Evolutionary conservation across 2,797 vertebrate genomes (phyloP).

Genomic region (Uromys caudimaculatus): DNA sequence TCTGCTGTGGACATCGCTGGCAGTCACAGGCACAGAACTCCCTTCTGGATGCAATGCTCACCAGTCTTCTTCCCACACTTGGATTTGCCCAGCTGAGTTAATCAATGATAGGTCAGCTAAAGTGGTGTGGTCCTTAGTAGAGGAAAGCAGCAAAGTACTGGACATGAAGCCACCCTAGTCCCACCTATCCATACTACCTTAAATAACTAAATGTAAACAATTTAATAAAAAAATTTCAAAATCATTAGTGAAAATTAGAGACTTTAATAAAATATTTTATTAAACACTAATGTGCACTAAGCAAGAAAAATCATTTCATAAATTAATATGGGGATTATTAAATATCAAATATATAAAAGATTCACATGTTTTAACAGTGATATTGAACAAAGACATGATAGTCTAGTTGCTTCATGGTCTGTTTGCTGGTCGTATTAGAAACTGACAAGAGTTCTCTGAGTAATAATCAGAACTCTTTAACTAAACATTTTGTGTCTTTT

Average conservation of each 20-base stretch:
- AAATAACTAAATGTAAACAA: not conserved
- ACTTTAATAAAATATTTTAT: not conserved
- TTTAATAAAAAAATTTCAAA: not conserved
- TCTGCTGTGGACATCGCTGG: not conserved
- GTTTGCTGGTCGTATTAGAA: not conserved
- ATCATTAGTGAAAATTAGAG: not conserved
- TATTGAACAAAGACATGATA: not conserved
- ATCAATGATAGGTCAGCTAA: not conserved
- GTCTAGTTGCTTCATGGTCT: not conserved
- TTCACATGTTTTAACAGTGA: not conserved
- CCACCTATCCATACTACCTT: not conserved
- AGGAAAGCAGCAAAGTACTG: not conserved
- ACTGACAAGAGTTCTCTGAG: not conserved
- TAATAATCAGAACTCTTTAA: not conserved
- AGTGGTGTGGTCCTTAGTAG: not conserved
- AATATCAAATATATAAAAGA: not conserved
- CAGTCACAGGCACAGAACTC: not conserved
- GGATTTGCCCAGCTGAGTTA: not conserved
- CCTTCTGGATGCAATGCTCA: not conserved
- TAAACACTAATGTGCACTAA: not conserved
- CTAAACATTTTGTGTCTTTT: not conserved
- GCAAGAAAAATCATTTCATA: not conserved
- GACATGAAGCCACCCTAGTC: not conserved
- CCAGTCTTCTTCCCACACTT: not conserved
- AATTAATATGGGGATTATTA: not conserved